These are phyloP conservation scores for Plecturocebus donacophilus DNA, from an alignment of 2,113 vertebrate genomes.

Conservation along the genomic window DNA sequence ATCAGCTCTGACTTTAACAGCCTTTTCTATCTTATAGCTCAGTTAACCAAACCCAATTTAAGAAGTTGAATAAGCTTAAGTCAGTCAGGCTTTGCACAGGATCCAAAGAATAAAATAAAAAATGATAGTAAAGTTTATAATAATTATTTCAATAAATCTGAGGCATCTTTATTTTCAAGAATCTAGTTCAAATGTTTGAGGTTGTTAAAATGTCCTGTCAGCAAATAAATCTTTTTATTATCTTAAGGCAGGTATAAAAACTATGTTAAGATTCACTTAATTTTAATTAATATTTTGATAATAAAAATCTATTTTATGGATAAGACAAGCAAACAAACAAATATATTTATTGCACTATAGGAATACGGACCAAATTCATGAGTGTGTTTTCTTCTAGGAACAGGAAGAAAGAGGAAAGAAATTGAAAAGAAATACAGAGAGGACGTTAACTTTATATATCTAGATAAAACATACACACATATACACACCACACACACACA, in stretches of 20 bases:
- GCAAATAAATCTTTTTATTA: slow-evolving; percentile 27
- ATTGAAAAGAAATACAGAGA: neutral
- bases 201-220: neutral
- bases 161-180: neutral
- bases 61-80: neutral
- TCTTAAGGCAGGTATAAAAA: neutral
- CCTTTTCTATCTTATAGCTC: neutral
- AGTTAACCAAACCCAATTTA: neutral
- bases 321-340: slow-evolving; percentile 16
- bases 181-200: neutral
- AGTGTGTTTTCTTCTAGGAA: neutral
- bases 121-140: neutral
- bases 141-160: neutral
- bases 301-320: neutral
- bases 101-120: slow-evolving; percentile 14
- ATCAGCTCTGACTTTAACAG: neutral
- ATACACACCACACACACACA: neutral
- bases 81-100: neutral
- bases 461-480: neutral
- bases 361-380: neutral
- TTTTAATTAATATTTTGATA: slow-evolving; percentile 39
- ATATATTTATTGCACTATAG: neutral
- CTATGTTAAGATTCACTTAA: slow-evolving; percentile 9
- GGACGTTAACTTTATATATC: neutral
- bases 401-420: neutral